phyloP scores from a whole-genome alignment of 1,140 invertebrate genomes.

The Bombyx mandarina region DNA sequence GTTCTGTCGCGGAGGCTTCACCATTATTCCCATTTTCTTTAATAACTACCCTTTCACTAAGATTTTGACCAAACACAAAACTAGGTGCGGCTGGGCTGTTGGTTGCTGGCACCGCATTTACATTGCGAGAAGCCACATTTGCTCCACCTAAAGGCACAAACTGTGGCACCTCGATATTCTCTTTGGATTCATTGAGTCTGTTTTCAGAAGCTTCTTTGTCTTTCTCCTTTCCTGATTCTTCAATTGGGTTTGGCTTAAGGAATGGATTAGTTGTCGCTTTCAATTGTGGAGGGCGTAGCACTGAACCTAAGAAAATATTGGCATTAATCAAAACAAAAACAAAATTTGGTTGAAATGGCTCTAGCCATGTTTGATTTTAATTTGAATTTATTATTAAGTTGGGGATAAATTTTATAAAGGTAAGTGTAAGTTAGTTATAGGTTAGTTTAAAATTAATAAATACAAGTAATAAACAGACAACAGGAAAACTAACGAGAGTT shows the following conservation, averaged over 20 bases:
- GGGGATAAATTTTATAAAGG: no score
- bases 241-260: conserved; percentile 36
- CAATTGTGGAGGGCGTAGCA: conserved; percentile 55
- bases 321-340: no score
- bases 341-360: no score
- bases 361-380: no score
- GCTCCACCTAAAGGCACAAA: conserved; percentile 62
- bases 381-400: no score
- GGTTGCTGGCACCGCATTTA: conserved; percentile 39
- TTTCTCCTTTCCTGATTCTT: conserved; percentile 19
- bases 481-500: no score
- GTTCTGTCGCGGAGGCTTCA: conserved; percentile 44
- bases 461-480: no score
- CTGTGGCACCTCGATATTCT: conserved; percentile 48
- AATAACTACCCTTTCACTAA: conserved; percentile 84
- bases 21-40: conserved; percentile 50
- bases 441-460: no score
- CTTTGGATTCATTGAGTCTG: conserved; percentile 34
- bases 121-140: conserved; percentile 44
- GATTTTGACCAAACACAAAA: conserved; percentile 94
- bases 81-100: conserved; percentile 53
- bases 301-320: conserved; percentile 35
- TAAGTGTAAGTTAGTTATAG: no score
- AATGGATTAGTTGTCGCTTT: conserved; percentile 57
- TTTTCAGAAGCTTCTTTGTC: conserved; percentile 24